A percentile compares a stretch with the other conserved stretches of the same genome.
Conservation (phyloP, 2,797 vertebrate species). For the Morelia viridis region DNA sequence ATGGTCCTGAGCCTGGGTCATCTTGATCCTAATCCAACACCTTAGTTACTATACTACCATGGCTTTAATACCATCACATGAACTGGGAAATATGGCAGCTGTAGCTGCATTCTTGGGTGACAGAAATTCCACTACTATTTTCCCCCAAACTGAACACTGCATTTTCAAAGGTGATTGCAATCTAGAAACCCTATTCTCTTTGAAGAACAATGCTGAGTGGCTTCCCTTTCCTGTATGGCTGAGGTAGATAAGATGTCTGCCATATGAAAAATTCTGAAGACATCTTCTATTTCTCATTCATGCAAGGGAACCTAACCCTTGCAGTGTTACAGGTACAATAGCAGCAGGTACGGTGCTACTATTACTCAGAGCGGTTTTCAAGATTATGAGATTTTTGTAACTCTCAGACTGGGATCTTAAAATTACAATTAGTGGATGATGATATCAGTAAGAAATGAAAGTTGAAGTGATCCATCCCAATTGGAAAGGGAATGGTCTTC, state of each 20-base stretch:
- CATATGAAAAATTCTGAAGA: neutral
- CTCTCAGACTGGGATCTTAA: neutral
- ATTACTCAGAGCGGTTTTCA: neutral
- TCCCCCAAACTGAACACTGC: neutral
- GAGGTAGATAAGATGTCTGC: neutral
- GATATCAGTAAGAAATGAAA: neutral
- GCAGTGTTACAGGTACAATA: no score
- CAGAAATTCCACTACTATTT: neutral
- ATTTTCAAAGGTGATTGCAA: neutral
- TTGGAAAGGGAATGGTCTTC: neutral
- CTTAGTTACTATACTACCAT: neutral
- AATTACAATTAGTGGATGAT: neutral
- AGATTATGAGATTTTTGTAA: neutral
- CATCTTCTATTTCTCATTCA: neutral
- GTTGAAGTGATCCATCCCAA: neutral
- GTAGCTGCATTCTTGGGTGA: neutral
- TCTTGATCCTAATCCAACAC: neutral
- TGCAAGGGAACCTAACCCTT: neutral
- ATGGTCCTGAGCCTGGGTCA: neutral
- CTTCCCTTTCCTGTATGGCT: no score
- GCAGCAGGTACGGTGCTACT: neutral
- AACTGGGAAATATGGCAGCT: neutral
- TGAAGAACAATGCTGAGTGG: neutral
- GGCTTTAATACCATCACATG: neutral
- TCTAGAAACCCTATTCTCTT: neutral